Evolutionary conservation across 2,113 vertebrate genomes (phyloP), one percentile per base, ranked within the genome.

Genomic region (Barnardius zonarius): DNA sequence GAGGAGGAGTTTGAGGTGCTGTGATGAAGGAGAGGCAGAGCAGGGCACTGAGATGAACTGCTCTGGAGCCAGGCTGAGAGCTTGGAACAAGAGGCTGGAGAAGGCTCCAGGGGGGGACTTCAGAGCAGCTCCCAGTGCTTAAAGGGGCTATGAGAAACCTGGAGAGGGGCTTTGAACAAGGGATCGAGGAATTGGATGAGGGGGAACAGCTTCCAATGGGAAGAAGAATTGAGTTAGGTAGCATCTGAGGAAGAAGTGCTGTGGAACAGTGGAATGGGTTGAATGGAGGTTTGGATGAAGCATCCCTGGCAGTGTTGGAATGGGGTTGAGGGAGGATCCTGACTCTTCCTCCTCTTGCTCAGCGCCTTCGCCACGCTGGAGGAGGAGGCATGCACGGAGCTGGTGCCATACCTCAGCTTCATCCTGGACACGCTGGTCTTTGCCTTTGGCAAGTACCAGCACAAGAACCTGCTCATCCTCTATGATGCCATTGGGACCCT

Each of bases 401-500:
- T 99, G 94, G 99, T 99, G n/a, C 99, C 99, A 6, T 99, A 99
- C 91, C 98, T 99, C 93, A 99, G 99, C 96, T 99, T 99, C 95
- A 99, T 99, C 83, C 97, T 99, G 80, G 99, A 99, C 97, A 99
- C 99, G 4, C 96, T 99, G 23, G 99, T 99, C n/a, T 99, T 99
- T 27, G 99, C 99, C 64, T 99, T 99, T 9, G 99, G 99, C 61
- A 99, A 99, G 69, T 99, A 99, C 96, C 99, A 99, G 96, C 99
- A 99, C 98, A 99, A 99, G 98, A 99, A 99, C 95, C 97, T 99
- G 55, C 98, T 99, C 28, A 99, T 99, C 94, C 98, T 99, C 46
- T 99, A 99, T 4, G 99, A 99, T 3, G 99, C 99, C 90, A 99
- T 99, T 8, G 99, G 99, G 49, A 99, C 99, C 2, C 92, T 99